Conservation (phyloP, 2,113 vertebrate genomes). For the Lutjanus erythropterus region DNA sequence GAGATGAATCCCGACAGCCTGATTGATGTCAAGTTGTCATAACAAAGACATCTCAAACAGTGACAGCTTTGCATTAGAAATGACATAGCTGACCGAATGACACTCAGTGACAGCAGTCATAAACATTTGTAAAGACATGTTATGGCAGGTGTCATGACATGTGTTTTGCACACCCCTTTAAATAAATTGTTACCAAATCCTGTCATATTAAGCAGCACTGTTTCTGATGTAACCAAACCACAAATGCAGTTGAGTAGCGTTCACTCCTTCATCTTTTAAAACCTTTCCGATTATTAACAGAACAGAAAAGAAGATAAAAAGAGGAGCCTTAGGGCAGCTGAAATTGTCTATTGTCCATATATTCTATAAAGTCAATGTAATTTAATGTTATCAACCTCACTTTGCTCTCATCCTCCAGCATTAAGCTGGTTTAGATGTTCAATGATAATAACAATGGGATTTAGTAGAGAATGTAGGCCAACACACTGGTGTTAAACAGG, state of each 20-base stretch:
- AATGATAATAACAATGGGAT: constrained; percentile 65
- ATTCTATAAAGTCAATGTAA: neutral
- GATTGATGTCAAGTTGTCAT: too few relatives aligned
- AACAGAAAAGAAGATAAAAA: neutral
- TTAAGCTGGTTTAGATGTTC: constrained; percentile 43
- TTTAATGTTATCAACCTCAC: constrained; percentile 8
- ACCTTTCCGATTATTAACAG: neutral
- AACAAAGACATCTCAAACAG: too few relatives aligned
- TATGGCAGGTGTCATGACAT: too few relatives aligned
- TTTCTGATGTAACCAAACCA: too few relatives aligned
- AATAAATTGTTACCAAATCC: too few relatives aligned
- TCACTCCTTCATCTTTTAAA: neutral
- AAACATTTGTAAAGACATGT: too few relatives aligned
- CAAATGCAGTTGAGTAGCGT: neutral
- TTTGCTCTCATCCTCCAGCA: constrained; percentile 29
- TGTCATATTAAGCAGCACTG: too few relatives aligned
- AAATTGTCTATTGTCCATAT: neutral
- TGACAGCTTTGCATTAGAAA: too few relatives aligned
- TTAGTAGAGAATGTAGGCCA: constrained; percentile 76
- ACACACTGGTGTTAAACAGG: constrained; percentile 74
- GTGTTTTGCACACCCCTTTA: too few relatives aligned
- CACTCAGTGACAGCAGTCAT: too few relatives aligned
- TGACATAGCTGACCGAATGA: too few relatives aligned
- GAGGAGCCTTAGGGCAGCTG: neutral
- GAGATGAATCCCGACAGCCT: too few relatives aligned